Conservation (phyloP, 1,140 invertebrate genomes). For the Drosophila murphyi region DNA sequence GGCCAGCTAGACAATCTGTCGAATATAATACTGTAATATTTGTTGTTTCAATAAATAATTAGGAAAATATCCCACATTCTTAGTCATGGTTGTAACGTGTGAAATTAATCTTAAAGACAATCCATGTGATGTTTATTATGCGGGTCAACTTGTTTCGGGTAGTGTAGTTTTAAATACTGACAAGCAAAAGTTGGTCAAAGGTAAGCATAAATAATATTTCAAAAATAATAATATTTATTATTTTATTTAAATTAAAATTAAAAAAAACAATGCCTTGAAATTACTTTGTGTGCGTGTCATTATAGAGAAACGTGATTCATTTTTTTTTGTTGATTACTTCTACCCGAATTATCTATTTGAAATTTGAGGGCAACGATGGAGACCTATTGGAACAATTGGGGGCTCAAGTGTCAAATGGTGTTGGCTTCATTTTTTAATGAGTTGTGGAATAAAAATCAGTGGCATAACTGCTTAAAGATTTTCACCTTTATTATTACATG, state of each 20-base stretch:
- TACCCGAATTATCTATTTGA: too few relatives aligned
- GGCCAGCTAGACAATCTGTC: constrained; percentile 29
- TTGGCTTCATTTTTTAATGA: too few relatives aligned
- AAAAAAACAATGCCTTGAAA: not conserved
- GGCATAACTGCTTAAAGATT: too few relatives aligned
- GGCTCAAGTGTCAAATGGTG: too few relatives aligned
- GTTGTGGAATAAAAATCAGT: too few relatives aligned
- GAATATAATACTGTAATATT: constrained; percentile 9
- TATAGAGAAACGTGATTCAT: constrained; percentile 11
- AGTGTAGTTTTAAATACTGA: constrained; percentile 84
- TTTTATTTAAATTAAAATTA: not conserved
- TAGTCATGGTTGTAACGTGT: constrained; percentile 64
- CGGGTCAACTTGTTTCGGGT: constrained; percentile 85
- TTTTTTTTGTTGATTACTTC: constrained; percentile 5
- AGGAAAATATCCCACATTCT: not conserved
- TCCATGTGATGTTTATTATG: constrained; percentile 84
- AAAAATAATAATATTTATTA: not conserved
- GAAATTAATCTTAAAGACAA: constrained; percentile 84
- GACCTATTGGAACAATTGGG: too few relatives aligned
- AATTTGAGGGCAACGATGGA: too few relatives aligned
- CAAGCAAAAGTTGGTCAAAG: constrained; percentile 84
- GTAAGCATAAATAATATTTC: constrained; percentile 39
- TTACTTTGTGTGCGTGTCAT: too few relatives aligned
- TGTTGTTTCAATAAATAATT: constrained; percentile 10
- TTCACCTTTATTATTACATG: too few relatives aligned